Conservation (phyloP, 2,797 vertebrate genomes). For the Acrocephalus scirpaceus region DNA sequence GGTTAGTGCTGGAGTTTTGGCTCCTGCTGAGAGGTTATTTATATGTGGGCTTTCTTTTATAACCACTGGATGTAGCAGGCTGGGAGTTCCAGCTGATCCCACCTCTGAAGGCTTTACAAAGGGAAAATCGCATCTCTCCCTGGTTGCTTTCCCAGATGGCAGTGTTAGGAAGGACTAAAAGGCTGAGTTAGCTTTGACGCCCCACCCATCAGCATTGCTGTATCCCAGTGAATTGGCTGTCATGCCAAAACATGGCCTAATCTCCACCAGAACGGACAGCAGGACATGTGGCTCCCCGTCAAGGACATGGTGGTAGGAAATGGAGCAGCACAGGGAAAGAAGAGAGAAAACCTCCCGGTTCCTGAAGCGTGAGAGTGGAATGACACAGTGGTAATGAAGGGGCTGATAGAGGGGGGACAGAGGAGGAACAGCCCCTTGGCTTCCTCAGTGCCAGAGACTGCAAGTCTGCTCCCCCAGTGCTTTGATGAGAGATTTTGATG, state of each 20-base stretch:
- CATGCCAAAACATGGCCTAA: rapidly evolving
- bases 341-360: neutral
- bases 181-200: constrained; percentile 35
- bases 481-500: neutral
- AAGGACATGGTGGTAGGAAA: neutral
- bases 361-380: rapidly evolving
- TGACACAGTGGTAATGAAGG: rapidly evolving
- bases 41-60: constrained; percentile 43
- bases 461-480: rapidly evolving
- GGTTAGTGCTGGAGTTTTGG: constrained; percentile 76
- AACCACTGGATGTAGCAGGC: constrained; percentile 13
- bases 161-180: neutral
- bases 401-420: neutral
- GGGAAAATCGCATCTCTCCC: constrained; percentile 31
- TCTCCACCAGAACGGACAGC: neutral
- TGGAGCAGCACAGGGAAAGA: neutral
- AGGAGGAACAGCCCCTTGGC: neutral
- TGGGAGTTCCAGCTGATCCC: constrained; percentile 31
- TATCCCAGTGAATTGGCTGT: neutral
- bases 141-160: constrained; percentile 41
- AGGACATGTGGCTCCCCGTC: neutral
- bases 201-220: neutral
- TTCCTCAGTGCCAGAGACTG: neutral
- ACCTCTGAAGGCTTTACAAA: constrained; percentile 15
- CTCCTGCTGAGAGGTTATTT: constrained; percentile 76